Percentiles rank a stretch among this genome's conserved stretches.
These are phyloP conservation scores for Myodes glareolus DNA, from an alignment of 2,113 vertebrate genomes.

Conservation along the genomic window DNA sequence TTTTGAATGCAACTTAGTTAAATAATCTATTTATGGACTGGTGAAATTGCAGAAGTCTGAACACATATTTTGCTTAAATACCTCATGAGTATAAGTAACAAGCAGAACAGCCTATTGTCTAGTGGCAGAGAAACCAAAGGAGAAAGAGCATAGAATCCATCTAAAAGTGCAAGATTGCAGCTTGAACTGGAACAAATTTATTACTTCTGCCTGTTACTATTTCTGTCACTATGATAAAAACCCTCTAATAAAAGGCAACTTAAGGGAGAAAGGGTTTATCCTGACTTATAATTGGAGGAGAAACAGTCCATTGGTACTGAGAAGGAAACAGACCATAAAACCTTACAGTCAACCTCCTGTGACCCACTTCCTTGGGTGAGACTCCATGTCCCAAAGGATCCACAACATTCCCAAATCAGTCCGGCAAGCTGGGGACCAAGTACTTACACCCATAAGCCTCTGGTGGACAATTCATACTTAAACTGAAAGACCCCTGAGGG, in stretches of 20 bases:
- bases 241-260: not conserved
- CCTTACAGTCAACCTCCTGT: not conserved
- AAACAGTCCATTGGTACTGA: not conserved
- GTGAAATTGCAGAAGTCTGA: not conserved
- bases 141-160: not conserved
- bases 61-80: constrained; percentile 53
- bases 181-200: not conserved
- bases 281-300: not conserved
- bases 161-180: not conserved
- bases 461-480: not conserved
- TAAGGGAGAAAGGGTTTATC: not conserved
- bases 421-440: not conserved
- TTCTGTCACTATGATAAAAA: not conserved
- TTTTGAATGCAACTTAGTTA: not conserved
- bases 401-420: not conserved
- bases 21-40: not conserved
- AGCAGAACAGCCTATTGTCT: not conserved
- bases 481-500: no score
- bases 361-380: not conserved
- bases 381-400: not conserved
- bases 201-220: not conserved
- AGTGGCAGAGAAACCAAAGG: not conserved
- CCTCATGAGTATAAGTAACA: constrained; percentile 17
- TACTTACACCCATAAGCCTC: not conserved
- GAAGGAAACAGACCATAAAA: not conserved